Conservation (phyloP, 2,888 invertebrate genomes). For the Seira ritae region DNA sequence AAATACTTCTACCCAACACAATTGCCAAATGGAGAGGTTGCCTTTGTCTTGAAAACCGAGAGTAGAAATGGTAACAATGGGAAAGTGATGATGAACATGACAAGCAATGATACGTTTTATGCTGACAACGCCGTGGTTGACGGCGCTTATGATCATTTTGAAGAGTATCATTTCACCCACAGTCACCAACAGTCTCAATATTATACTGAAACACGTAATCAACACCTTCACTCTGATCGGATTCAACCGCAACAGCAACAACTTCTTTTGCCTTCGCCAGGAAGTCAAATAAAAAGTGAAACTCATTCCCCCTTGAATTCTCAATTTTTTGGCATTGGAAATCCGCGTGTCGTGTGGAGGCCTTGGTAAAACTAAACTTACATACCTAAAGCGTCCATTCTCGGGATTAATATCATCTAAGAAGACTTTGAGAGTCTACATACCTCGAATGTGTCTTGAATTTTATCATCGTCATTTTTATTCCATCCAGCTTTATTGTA, state of each 20-base stretch:
- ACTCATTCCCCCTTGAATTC: constrained; percentile 33
- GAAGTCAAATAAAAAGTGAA: constrained; percentile 41
- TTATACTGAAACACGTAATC: background rate
- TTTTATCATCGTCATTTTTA: background rate
- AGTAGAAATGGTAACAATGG: constrained; percentile 7
- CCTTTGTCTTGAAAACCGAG: constrained; percentile 75
- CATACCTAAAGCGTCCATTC: background rate
- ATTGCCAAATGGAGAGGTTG: constrained; percentile 76
- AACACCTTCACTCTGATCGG: background rate
- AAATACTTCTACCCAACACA: constrained; percentile 75
- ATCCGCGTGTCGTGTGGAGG: constrained; percentile 65
- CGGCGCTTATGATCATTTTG: constrained; percentile 14
- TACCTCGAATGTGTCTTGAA: background rate
- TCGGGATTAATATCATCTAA: no score
- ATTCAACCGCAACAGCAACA: background rate
- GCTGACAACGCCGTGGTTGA: background rate
- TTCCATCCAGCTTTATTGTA: background rate
- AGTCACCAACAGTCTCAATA: constrained; percentile 26
- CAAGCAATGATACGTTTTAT: constrained; percentile 2
- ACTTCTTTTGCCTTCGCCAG: background rate
- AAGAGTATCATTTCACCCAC: constrained; percentile 37
- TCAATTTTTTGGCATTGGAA: constrained; percentile 46
- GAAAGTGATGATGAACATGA: constrained; percentile 1
- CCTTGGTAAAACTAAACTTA: constrained; percentile 67
- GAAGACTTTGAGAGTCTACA: no score